Evolutionary conservation across 2,888 invertebrate species (phyloP).

Genomic region (Atethmia centrago): DNA sequence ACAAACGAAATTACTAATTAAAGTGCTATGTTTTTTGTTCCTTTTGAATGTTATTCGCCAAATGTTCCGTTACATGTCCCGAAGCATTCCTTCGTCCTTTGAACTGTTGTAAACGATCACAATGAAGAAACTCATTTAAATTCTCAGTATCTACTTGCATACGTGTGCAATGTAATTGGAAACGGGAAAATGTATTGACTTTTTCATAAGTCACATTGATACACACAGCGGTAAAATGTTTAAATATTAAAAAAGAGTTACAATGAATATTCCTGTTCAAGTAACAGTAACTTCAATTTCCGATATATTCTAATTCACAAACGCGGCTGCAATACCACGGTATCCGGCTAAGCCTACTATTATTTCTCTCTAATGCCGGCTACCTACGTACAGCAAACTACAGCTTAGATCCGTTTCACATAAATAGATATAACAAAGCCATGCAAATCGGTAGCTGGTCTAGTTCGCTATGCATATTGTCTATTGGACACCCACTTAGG

Average conservation of each 20-base stretch:
- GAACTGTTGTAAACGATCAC: slow-evolving; percentile 20
- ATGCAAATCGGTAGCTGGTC: slow-evolving; percentile 49
- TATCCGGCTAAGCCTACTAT: slow-evolving; percentile 29
- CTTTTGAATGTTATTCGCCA: neutral
- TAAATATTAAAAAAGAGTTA: slow-evolving; percentile 17
- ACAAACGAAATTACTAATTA: slow-evolving; percentile 40
- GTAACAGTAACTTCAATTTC: slow-evolving; percentile 3
- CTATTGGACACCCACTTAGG: neutral
- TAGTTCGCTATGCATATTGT: slow-evolving; percentile 18
- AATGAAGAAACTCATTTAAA: slow-evolving; percentile 50
- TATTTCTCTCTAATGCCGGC: slow-evolving; percentile 37
- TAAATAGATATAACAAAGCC: slow-evolving; percentile 52
- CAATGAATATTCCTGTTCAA: slow-evolving; percentile 17
- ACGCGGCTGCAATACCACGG: slow-evolving; percentile 11
- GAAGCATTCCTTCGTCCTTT: slow-evolving; percentile 39
- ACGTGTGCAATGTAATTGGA: slow-evolving; percentile 48
- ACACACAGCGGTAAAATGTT: neutral
- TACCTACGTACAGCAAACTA: slow-evolving; percentile 13
- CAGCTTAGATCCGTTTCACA: slow-evolving; percentile 36
- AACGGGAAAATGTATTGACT: slow-evolving; percentile 42
- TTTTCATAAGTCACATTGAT: slow-evolving; percentile 12
- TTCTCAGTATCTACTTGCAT: slow-evolving; percentile 38
- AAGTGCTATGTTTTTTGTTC: slow-evolving; percentile 1
- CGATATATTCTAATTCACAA: slow-evolving; percentile 33
- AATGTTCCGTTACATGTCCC: slow-evolving; percentile 18